Conservation (phyloP, 2,113 vertebrate genomes). For the Charadrius vociferus region DNA sequence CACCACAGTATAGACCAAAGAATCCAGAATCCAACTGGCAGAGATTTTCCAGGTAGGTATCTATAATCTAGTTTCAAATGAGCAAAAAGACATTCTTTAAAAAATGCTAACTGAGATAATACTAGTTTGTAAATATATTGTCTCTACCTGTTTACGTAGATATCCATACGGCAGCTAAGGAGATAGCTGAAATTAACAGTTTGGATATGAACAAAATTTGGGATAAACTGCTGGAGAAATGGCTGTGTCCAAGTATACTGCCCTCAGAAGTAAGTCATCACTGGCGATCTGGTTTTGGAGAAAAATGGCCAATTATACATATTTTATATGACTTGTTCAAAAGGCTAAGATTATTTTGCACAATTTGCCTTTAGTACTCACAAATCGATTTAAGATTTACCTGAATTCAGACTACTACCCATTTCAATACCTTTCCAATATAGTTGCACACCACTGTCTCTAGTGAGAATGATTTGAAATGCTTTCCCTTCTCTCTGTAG, state of each 20-base stretch:
- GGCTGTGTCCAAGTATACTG: conserved; percentile 83
- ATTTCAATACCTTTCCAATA: background rate
- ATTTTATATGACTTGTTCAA: background rate
- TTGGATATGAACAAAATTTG: conserved; percentile 88
- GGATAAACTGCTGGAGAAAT: conserved; percentile 88
- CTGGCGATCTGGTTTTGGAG: background rate
- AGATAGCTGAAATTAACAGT: conserved; percentile 88
- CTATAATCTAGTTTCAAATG: background rate
- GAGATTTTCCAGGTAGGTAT: conserved; percentile 84
- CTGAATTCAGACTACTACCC: background rate
- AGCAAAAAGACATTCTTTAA: background rate
- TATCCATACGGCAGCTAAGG: conserved; percentile 86
- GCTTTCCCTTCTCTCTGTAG: background rate
- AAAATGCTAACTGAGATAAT: background rate
- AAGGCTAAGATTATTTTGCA: background rate
- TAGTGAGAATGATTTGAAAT: background rate
- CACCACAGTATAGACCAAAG: conserved; percentile 86
- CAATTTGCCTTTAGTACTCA: background rate
- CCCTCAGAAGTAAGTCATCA: conserved; percentile 76
- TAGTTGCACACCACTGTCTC: background rate
- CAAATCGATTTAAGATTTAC: background rate
- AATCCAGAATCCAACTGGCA: conserved; percentile 75
- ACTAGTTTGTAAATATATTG: background rate
- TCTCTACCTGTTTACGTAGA: conserved; percentile 71
- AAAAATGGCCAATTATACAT: background rate